Conservation (phyloP, 2,888 invertebrate species). For the Eledone cirrhosa region DNA sequence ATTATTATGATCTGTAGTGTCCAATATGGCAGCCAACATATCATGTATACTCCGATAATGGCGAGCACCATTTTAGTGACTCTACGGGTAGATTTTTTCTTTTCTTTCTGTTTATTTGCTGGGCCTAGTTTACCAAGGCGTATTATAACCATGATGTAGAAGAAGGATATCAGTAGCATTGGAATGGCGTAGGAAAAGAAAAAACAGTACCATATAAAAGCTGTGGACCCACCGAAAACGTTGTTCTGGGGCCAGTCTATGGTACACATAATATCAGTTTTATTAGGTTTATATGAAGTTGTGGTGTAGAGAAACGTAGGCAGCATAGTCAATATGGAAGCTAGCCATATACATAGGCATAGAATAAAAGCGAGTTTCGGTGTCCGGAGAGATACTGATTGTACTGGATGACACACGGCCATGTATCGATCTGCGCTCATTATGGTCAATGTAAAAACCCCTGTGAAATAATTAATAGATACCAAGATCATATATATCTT, state of each 20-base stretch:
- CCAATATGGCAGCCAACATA: constrained; percentile 66
- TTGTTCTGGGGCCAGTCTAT: constrained; percentile 60
- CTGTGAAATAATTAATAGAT: constrained; percentile 67
- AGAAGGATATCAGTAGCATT: constrained; percentile 60
- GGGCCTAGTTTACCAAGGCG: constrained; percentile 61
- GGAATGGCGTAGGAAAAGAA: constrained; percentile 64
- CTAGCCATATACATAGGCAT: constrained; percentile 64
- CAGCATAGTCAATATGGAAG: constrained; percentile 66
- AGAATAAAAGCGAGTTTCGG: constrained; percentile 60
- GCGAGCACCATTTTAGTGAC: constrained; percentile 64
- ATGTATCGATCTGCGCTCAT: constrained; percentile 68
- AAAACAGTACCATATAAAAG: constrained; percentile 64
- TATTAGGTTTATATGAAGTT: constrained; percentile 43
- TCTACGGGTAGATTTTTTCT: constrained; percentile 58
- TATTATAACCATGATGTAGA: constrained; percentile 62
- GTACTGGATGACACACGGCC: constrained; percentile 67
- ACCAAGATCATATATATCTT: constrained; percentile 67
- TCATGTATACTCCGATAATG: constrained; percentile 62
- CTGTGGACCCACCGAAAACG: constrained; percentile 56
- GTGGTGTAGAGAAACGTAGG: constrained; percentile 67
- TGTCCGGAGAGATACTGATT: constrained; percentile 60
- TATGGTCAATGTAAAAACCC: constrained; percentile 66
- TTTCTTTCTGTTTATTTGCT: constrained; percentile 60
- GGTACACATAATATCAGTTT: constrained; percentile 50
- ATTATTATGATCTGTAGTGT: constrained; percentile 58